Percentiles rank a stretch among this genome's conserved stretches.
phyloP scores from a whole-genome alignment of 2,797 vertebrate genomes.

The Euphonia xanthogaster region DNA sequence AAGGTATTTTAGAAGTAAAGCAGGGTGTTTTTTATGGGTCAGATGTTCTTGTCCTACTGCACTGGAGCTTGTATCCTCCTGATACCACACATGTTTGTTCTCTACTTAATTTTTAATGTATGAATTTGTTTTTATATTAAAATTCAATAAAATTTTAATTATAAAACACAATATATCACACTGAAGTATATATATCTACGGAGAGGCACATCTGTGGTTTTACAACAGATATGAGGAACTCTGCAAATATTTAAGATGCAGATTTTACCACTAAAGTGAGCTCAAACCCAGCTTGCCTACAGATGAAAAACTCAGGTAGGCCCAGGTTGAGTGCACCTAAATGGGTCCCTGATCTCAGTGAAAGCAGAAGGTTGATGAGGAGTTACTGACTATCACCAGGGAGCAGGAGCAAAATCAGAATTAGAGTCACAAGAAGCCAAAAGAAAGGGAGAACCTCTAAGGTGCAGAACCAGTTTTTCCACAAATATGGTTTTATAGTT shows the following conservation, averaged over 20 bases:
- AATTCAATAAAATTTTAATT: slow-evolving; percentile 74
- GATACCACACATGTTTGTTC: slow-evolving; percentile 62
- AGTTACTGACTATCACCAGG: background rate
- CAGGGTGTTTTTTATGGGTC: slow-evolving; percentile 63
- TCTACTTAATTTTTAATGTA: slow-evolving; percentile 73
- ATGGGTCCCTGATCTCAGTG: background rate
- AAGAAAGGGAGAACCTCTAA: background rate
- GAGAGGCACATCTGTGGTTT: slow-evolving; percentile 66
- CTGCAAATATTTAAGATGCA: slow-evolving; percentile 34
- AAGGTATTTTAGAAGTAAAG: slow-evolving; percentile 59
- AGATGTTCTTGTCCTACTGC: slow-evolving; percentile 67
- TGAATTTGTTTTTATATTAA: slow-evolving; percentile 75
- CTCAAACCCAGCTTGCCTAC: background rate
- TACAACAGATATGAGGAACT: slow-evolving; percentile 51
- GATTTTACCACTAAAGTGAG: slow-evolving; percentile 18
- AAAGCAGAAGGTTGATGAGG: background rate
- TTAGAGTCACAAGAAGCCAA: background rate
- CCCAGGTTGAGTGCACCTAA: background rate
- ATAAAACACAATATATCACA: slow-evolving; percentile 64
- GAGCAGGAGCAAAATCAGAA: background rate
- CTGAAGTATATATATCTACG: slow-evolving; percentile 58
- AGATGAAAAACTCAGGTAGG: slow-evolving; percentile 20
- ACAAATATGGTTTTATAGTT: background rate
- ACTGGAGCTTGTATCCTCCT: slow-evolving; percentile 56
- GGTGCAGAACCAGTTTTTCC: background rate